Base-by-base conservation (phyloP, 2,797 vertebrate genomes). In the Parauchenoglanis ngamensis region DNA sequence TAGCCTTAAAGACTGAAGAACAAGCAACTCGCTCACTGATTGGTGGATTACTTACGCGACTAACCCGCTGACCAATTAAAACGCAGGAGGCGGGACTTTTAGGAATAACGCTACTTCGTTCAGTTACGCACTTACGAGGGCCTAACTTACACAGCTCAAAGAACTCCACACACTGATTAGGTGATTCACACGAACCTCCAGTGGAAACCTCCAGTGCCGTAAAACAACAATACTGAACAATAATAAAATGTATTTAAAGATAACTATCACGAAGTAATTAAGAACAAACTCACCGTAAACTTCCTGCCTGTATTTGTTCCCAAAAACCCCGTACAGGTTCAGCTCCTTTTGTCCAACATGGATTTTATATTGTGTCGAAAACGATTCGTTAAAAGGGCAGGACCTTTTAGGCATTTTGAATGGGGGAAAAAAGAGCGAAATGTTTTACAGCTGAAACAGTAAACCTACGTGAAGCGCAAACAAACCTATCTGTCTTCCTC, bases 351-450 rank as follows among this genome's bases (percentile, higher is more conserved):
- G 94, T 0, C 96, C 92, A 0, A 96, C 90, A 5, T 96, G 96
- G 23, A 96, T 93, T 90, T 96, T 96, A 85, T 96, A 96, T 44
- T 96, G 96, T 0, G 95, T 95, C 0, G 96, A 96, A 86, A 96
- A 96, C 0, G 95, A 93, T 86, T 96, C 95, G 0, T 92, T 86
- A 46, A 96, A 96, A 67, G 96, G 96, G 90, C 85, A 96, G 0
- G 94, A 63, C 87, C 96, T 89, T 90, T 96, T 96, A 0, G 96
- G 92, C 96, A 96, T 96, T 86, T 91, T 94, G 0, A 83, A 3
- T 1, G 17, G 25, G 28, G 21, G 17, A 2, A n/a, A 31, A 31
- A 56, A 23, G n/a, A 84, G 68, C 11, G 4, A 25, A 28, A 17
- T 19, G 0, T 10, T 72, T 59, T 10, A 25, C n/a, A 17, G 7